Conservation (phyloP, 1,140 invertebrate species). For the Anastrepha obliqua region DNA sequence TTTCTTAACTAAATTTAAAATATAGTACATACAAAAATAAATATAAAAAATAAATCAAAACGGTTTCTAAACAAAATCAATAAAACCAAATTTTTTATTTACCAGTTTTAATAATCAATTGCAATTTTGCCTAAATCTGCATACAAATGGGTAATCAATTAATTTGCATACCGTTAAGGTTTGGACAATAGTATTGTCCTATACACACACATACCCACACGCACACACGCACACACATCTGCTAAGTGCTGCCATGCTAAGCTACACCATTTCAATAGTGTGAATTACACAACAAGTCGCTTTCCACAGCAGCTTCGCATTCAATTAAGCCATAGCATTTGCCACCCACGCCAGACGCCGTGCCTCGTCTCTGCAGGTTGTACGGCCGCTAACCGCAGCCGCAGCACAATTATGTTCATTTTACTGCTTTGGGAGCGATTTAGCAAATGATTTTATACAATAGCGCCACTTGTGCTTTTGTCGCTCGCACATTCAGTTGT, state of each 20-base stretch:
- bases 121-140: neutral
- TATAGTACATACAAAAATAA: too few relatives aligned
- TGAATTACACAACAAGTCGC: neutral
- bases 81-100: neutral
- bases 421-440: conserved; percentile 38
- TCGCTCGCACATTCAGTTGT: conserved; percentile 20
- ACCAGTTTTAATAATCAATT: neutral
- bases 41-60: neutral
- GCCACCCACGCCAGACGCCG: neutral
- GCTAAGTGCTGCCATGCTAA: neutral
- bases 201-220: too few relatives aligned
- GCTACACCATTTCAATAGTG: neutral
- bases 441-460: conserved; percentile 3
- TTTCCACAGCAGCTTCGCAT: neutral
- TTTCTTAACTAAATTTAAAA: too few relatives aligned
- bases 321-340: conserved; percentile 17
- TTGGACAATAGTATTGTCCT: neutral
- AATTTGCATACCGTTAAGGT: neutral
- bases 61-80: neutral
- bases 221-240: neutral
- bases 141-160: conserved; percentile 27
- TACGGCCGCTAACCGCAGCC: neutral
- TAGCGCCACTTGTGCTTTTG: neutral
- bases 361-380: neutral
- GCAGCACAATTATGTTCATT: conserved; percentile 35